A percentile compares a stretch with the other conserved stretches of the same genome.
These are phyloP conservation scores for Polydrusus cervinus DNA, from an alignment of 2,888 invertebrate genomes.

Conservation along the genomic window DNA sequence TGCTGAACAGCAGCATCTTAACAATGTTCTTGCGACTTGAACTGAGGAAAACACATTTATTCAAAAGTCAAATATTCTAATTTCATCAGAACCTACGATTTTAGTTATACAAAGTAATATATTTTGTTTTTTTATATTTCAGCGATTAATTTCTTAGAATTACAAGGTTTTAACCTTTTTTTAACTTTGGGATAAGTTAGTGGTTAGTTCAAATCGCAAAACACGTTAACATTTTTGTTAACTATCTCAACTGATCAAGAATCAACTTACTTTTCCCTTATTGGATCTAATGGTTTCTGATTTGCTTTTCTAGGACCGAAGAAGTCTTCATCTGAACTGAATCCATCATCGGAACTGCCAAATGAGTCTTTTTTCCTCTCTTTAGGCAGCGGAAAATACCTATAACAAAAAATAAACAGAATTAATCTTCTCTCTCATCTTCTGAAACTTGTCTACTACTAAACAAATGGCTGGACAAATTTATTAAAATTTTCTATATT, in stretches of 20 bases:
- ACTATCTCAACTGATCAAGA: neutral
- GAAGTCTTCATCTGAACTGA: constrained; percentile 76
- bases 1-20: neutral
- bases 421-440: neutral
- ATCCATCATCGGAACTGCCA: constrained; percentile 80
- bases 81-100: too few relatives aligned
- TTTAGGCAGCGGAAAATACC: constrained; percentile 82
- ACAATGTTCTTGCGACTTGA: too few relatives aligned
- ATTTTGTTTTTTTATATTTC: too few relatives aligned
- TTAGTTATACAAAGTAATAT: too few relatives aligned
- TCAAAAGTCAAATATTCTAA: too few relatives aligned
- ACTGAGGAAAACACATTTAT: too few relatives aligned
- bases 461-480: too few relatives aligned
- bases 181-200: neutral
- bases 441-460: too few relatives aligned
- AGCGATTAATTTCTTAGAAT: too few relatives aligned
- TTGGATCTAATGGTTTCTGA: constrained; percentile 69
- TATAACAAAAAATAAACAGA: constrained; percentile 23
- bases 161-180: too few relatives aligned
- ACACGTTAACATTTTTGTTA: neutral
- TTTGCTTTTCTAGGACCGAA: constrained; percentile 61
- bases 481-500: too few relatives aligned
- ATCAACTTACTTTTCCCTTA: constrained; percentile 31
- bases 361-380: constrained; percentile 80
- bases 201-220: constrained; percentile 1